Conservation (phyloP, 2,113 vertebrate species). For the Burhinus bistriatus region DNA sequence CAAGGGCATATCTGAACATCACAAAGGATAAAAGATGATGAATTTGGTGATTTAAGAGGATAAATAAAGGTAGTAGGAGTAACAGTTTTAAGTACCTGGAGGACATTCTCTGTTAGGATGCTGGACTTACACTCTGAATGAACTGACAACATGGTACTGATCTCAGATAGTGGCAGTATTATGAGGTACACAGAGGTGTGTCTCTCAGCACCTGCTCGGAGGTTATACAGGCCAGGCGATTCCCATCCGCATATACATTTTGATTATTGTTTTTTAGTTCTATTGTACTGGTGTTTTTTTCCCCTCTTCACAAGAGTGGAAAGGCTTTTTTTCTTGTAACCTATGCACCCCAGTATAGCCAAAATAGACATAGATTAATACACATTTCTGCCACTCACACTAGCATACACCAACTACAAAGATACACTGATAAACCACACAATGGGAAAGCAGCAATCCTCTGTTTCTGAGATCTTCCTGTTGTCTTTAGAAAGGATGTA, state of each 20-base stretch:
- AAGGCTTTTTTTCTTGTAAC: background rate
- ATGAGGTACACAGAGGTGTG: background rate
- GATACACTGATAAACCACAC: too few relatives aligned
- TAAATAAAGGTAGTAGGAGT: background rate
- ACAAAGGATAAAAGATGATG: background rate
- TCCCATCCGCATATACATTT: background rate
- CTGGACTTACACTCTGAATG: background rate
- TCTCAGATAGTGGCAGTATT: background rate
- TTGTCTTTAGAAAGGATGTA: background rate
- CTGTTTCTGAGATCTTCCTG: background rate
- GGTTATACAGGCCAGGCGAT: background rate
- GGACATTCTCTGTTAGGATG: background rate
- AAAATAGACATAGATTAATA: background rate
- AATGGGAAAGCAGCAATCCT: background rate
- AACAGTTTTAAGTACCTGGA: background rate
- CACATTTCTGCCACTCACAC: background rate
- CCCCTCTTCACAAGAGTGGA: background rate
- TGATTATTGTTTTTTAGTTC: background rate
- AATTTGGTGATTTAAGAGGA: background rate
- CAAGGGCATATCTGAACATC: background rate
- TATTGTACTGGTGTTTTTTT: fast-evolving
- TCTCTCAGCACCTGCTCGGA: background rate
- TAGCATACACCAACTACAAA: background rate
- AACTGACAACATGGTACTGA: background rate
- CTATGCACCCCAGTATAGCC: background rate